Evolutionary conservation across 2,888 invertebrate species (phyloP).

Genomic region (Crepidodera aurea): DNA sequence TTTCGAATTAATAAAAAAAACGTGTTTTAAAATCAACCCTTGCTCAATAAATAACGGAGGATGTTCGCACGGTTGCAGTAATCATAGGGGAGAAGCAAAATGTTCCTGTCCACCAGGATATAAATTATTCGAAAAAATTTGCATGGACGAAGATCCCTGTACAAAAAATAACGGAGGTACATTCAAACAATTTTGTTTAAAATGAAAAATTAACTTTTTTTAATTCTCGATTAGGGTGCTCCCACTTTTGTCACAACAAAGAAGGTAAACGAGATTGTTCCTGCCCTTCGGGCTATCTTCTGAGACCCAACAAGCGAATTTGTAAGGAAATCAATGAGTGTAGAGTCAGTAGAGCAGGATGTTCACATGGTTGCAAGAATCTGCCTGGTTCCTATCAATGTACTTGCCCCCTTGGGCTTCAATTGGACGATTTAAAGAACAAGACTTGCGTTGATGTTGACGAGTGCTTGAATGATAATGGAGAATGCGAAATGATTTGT

Average conservation of each 20-base stretch:
- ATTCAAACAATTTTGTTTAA: neutral
- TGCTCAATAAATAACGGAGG: constrained; percentile 59
- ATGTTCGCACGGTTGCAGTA: constrained; percentile 66
- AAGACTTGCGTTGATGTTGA: constrained; percentile 58
- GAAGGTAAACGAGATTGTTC: constrained; percentile 61
- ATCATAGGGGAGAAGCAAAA: constrained; percentile 63
- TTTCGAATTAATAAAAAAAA: constrained; percentile 52
- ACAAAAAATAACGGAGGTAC: constrained; percentile 53
- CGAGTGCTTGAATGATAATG: constrained; percentile 59
- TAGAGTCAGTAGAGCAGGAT: constrained; percentile 66
- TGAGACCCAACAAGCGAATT: constrained; percentile 59
- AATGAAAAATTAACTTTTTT: neutral
- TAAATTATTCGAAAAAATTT: constrained; percentile 53
- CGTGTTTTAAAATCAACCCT: constrained; percentile 60
- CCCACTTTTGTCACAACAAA: constrained; percentile 60
- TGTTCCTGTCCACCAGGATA: constrained; percentile 62
- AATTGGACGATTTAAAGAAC: constrained; percentile 50
- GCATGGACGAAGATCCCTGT: constrained; percentile 61
- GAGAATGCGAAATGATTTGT: constrained; percentile 63
- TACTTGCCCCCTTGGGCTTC: constrained; percentile 62
- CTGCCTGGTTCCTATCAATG: constrained; percentile 64
- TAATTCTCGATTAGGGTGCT: constrained; percentile 54
- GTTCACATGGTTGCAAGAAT: constrained; percentile 70
- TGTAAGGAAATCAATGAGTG: constrained; percentile 69
- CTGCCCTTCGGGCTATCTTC: constrained; percentile 65